Evolutionary conservation across 1,140 invertebrate species (phyloP), one percentile per base, ranked within the genome.

Genomic region (Aricia agestis): DNA sequence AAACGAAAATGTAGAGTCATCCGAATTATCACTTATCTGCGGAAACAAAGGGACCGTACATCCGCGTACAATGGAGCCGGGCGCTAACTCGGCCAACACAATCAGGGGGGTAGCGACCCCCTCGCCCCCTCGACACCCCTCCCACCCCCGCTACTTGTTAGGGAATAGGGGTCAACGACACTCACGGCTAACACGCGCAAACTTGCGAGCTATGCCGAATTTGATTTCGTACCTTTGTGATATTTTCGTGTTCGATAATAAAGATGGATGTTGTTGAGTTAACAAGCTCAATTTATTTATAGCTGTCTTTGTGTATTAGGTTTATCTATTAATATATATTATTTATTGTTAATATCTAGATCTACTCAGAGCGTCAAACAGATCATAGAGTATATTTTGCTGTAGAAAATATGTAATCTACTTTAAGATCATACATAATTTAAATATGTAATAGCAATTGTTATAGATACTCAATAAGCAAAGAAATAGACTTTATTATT

Each of bases 101-200:
- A 72, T 68, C 67, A 71, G 69, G 71, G 72, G 36, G 17, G 72
- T 72, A 61, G 59, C 18, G 6, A 17, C 66, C 36, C 66, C 36
- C 36, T 52, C 31, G 13, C 58, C 68, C 59, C 32, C 58, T 58
- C 17, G 2, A 67, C n/a, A 18, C 69, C 65, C 31, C 52, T 58
- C 58, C 58, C 58, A n/a, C 31, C 13, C 66, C 31, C 61, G 52
- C 71, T 59, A 74, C 71, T 63, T 75, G 72, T 68, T 67, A 73
- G 45, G 6, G 70, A 57, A 73, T 72, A 41, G 75, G 67, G 80
- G 81, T 82, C 81, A 80, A 77, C 73, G 78, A 82, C 81, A 67
- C 36, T 67, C 18, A 63, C 59, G 66, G 15, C 66, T 67, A 63
- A 67, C 66, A 67, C 66, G 66, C 66, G 66, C 66, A 63, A 63